A percentile compares a stretch with the other conserved stretches of the same genome.
Conservation (phyloP, 2,797 vertebrate genomes). For the Spinus pinus region DNA sequence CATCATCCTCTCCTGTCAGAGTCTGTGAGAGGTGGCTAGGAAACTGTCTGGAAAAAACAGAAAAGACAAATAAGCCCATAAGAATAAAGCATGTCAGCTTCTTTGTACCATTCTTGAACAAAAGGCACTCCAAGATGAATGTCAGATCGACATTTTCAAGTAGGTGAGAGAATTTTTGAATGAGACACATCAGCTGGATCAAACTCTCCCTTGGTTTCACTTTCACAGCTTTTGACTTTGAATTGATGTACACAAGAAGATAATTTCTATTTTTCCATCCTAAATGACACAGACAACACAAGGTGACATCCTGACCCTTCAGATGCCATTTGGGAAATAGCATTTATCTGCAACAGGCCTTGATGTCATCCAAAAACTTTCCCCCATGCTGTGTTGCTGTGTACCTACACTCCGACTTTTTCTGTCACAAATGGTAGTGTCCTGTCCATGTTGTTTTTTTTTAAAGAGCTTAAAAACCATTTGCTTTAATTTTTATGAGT, state of each 20-base stretch:
- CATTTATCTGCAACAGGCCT: neutral
- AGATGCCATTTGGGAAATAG: neutral
- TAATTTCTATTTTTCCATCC: neutral
- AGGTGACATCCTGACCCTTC: neutral
- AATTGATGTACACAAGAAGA: neutral
- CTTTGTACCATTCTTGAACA: neutral
- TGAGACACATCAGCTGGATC: neutral
- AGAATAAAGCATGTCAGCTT: neutral
- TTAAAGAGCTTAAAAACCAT: neutral
- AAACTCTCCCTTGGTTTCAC: neutral
- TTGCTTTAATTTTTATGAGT: neutral
- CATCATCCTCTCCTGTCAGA: slow-evolving; percentile 80
- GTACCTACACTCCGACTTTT: neutral
- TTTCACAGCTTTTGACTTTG: neutral
- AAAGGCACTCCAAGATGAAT: neutral
- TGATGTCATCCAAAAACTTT: neutral
- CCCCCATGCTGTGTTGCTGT: neutral
- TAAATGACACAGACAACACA: neutral
- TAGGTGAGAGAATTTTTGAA: neutral
- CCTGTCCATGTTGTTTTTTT: neutral
- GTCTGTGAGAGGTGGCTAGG: slow-evolving; percentile 70
- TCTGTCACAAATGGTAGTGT: neutral
- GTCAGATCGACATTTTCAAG: neutral
- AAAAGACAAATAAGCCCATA: neutral
- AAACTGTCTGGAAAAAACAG: slow-evolving; percentile 30